A percentile compares a stretch with the other conserved stretches of the same genome.
These are phyloP conservation scores for Isichthys henryi DNA, from an alignment of 2,113 vertebrate species.

Conservation along the genomic window DNA sequence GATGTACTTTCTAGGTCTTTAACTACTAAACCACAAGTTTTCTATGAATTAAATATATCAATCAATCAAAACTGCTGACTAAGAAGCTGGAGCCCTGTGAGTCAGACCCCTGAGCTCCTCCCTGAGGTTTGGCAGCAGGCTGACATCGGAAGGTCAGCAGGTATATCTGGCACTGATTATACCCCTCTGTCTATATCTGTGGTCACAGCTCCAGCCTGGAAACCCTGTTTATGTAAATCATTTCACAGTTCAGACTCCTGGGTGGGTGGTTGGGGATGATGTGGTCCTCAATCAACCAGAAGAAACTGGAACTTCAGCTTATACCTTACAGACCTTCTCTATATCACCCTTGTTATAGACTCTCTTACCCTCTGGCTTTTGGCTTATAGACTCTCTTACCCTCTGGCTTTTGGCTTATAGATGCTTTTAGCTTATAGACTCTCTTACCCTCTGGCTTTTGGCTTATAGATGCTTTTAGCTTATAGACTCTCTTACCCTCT, in stretches of 20 bases:
- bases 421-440: neutral
- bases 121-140: neutral
- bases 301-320: neutral
- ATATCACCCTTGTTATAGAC: neutral
- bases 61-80: neutral
- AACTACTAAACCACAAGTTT: neutral
- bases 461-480: neutral
- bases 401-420: neutral
- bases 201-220: constrained; percentile 13
- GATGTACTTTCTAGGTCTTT: neutral
- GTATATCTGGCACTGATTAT: constrained; percentile 23
- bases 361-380: neutral
- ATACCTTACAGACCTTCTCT: neutral
- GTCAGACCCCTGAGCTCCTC: neutral
- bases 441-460: neutral
- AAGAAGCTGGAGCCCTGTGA: neutral
- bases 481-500: neutral
- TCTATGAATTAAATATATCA: neutral
- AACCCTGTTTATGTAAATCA: constrained; percentile 30
- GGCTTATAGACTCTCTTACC: neutral
- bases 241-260: constrained; percentile 43
- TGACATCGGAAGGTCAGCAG: neutral
- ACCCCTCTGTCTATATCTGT: constrained; percentile 19
- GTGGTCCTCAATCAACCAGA: neutral
- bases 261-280: constrained; percentile 10